A percentile compares a stretch with the other conserved stretches of the same genome.
Conservation (phyloP, 2,888 invertebrate genomes). For the Dascillus cervinus region DNA sequence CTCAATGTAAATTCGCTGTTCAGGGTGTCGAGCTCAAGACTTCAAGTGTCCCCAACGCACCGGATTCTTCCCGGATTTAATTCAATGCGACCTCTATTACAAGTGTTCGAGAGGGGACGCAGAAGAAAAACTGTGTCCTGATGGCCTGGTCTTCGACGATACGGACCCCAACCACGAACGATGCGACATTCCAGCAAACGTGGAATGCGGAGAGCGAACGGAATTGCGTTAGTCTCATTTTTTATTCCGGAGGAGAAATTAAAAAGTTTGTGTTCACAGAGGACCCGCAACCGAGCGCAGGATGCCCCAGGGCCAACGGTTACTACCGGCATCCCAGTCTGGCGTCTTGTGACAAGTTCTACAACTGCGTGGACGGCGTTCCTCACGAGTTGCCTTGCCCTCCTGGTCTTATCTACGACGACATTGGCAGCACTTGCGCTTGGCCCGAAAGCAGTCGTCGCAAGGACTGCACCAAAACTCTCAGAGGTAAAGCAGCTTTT, state of each 20-base stretch:
- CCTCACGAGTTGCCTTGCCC: slow-evolving; percentile 63
- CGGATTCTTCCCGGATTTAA: slow-evolving; percentile 66
- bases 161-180: slow-evolving; percentile 62
- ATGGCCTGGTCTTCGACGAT: slow-evolving; percentile 70
- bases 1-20: too few species aligned
- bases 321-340: slow-evolving; percentile 70
- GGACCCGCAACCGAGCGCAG: slow-evolving; percentile 63
- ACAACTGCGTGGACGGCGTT: slow-evolving; percentile 68
- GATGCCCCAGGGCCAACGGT: slow-evolving; percentile 71
- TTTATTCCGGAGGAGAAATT: slow-evolving; percentile 24
- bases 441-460: slow-evolving; percentile 61
- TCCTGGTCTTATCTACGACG: slow-evolving; percentile 69
- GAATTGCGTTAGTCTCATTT: slow-evolving; percentile 57
- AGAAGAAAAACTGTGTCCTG: slow-evolving; percentile 65
- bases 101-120: slow-evolving; percentile 58
- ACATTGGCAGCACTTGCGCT: slow-evolving; percentile 62
- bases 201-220: slow-evolving; percentile 67
- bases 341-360: slow-evolving; percentile 67
- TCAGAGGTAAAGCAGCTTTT: slow-evolving; percentile 34
- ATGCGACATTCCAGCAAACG: slow-evolving; percentile 70
- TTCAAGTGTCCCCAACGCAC: slow-evolving; percentile 65
- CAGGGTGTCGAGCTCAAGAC: slow-evolving; percentile 32
- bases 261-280: too few species aligned
- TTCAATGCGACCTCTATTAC: slow-evolving; percentile 75
- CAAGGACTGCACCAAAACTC: slow-evolving; percentile 46